A percentile compares a stretch with the other conserved stretches of the same genome.
These are phyloP conservation scores for Oscheius sp. DNA, from an alignment of 2,888 invertebrate genomes.

Conservation along the genomic window DNA sequence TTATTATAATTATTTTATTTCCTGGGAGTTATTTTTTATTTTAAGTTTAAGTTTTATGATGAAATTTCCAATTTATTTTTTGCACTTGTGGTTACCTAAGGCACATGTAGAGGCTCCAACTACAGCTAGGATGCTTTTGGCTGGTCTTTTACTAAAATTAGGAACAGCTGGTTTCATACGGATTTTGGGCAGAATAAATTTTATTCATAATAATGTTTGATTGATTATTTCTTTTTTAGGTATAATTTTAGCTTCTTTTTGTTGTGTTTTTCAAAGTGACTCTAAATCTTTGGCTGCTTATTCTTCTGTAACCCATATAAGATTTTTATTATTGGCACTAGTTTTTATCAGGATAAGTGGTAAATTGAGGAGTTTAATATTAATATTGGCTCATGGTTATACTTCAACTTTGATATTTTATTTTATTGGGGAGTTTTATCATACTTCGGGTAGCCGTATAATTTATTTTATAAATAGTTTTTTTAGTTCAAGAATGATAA, in stretches of 20 bases:
- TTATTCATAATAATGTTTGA: conserved; percentile 52
- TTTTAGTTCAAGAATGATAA: conserved; percentile 52
- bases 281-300: conserved; percentile 56
- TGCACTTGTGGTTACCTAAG: conserved; percentile 74
- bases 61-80: conserved; percentile 72
- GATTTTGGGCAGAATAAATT: conserved; percentile 52
- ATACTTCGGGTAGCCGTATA: conserved; percentile 47
- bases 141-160: conserved; percentile 57
- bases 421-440: conserved; percentile 54
- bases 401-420: conserved; percentile 55
- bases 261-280: conserved; percentile 59
- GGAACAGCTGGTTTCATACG: conserved; percentile 59
- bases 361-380: conserved; percentile 46
- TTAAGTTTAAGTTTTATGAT: conserved; percentile 51
- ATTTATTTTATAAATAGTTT: conserved; percentile 56
- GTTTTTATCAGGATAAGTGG: conserved; percentile 46
- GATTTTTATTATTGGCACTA: conserved; percentile 48
- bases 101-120: conserved; percentile 64
- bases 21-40: conserved; percentile 56
- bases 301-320: conserved; percentile 53
- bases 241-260: conserved; percentile 53
- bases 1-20: conserved; percentile 53
- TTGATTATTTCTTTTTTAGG: conserved; percentile 52
- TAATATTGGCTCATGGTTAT: conserved; percentile 54
- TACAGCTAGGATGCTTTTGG: conserved; percentile 58